These are phyloP conservation scores for Rhabdomys pumilio DNA, from an alignment of 2,797 vertebrate genomes.

Conservation along the genomic window DNA sequence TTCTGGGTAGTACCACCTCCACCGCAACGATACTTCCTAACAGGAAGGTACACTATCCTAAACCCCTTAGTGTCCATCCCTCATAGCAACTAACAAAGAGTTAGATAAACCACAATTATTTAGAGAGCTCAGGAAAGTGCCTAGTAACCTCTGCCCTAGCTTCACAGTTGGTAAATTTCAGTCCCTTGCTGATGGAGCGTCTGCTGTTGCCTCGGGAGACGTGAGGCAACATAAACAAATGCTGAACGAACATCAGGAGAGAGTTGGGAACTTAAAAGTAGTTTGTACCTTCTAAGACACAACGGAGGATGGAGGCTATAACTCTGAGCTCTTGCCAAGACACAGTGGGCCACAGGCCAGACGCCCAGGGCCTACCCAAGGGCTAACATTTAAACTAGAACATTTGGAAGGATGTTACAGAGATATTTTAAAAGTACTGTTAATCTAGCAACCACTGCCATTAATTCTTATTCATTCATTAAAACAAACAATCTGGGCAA, in stretches of 20 bases:
- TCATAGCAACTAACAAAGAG: neutral
- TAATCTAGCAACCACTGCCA: conserved; percentile 14
- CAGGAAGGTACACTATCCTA: neutral
- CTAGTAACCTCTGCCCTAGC: conserved; percentile 21
- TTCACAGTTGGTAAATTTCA: conserved; percentile 21
- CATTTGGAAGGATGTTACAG: conserved; percentile 48
- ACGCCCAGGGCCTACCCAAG: neutral
- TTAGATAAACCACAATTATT: neutral
- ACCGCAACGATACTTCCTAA: neutral
- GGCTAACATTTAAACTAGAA: neutral
- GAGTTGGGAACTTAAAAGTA: neutral
- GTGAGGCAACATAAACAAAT: neutral
- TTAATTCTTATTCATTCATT: conserved; percentile 40
- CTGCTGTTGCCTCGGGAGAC: neutral
- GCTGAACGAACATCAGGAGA: neutral
- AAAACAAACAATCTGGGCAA: conserved; percentile 5
- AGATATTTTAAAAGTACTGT: neutral
- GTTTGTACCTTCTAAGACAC: neutral
- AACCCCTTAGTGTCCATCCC: neutral
- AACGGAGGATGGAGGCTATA: neutral
- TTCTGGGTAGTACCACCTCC: neutral
- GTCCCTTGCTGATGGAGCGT: neutral
- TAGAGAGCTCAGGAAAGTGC: neutral
- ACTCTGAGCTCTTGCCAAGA: neutral
- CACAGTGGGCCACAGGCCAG: neutral